phyloP scores from a whole-genome alignment of 1,140 invertebrate species.

The Halictus rubicundus region DNA sequence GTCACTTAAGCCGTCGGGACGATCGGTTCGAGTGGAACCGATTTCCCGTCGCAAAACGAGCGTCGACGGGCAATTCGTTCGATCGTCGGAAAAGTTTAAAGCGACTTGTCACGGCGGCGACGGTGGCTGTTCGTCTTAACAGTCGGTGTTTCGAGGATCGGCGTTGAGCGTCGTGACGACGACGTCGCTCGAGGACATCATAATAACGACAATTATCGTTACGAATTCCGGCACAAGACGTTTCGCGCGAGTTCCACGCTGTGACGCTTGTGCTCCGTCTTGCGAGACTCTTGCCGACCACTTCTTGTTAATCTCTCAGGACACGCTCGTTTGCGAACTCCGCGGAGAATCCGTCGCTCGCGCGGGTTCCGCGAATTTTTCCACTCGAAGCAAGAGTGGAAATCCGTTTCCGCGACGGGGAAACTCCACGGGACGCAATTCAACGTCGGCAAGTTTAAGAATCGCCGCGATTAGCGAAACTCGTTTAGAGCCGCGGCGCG shows the following conservation, averaged over 20 bases:
- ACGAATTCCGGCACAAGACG: slow-evolving; percentile 44
- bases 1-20: background rate
- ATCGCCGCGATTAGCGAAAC: slow-evolving; percentile 44
- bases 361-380: background rate
- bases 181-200: slow-evolving; percentile 33
- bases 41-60: slow-evolving; percentile 5
- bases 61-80: slow-evolving; percentile 33
- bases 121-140: slow-evolving; percentile 34
- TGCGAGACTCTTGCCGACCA: slow-evolving; percentile 9
- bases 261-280: too few relatives aligned
- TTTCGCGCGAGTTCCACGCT: slow-evolving; percentile 7
- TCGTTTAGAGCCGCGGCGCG: background rate
- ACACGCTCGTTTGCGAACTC: background rate
- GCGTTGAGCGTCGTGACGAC: slow-evolving; percentile 3
- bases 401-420: background rate
- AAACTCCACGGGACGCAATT: background rate
- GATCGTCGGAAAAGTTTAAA: slow-evolving; percentile 58
- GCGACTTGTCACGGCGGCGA: slow-evolving; percentile 48
- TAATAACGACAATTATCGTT: slow-evolving; percentile 63
- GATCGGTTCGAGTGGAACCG: slow-evolving; percentile 23
- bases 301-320: slow-evolving; percentile 5
- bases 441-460: slow-evolving; percentile 7
- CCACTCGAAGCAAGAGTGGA: background rate
- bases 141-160: slow-evolving; percentile 43
- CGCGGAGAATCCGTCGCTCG: background rate